phyloP scores from a whole-genome alignment of 2,797 vertebrate genomes.

The Petrocephalus schoutedeni region DNA sequence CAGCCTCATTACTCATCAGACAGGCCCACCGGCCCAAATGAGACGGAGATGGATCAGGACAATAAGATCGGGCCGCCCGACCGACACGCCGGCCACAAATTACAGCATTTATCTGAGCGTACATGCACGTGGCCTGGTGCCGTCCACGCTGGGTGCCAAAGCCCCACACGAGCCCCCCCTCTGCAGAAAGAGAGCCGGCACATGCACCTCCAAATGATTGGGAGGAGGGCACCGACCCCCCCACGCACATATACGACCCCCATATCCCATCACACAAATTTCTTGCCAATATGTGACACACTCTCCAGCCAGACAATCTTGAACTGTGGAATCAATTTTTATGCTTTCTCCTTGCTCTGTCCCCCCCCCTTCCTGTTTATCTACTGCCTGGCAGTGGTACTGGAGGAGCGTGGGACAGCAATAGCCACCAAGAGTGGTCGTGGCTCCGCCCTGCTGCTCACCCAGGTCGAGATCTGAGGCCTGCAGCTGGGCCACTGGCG shows the following conservation, averaged over 20 bases:
- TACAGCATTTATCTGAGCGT: background rate
- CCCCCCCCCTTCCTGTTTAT: background rate
- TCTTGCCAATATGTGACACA: background rate
- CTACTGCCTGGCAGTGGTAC: background rate
- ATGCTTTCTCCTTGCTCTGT: background rate
- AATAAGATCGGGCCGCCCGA: background rate
- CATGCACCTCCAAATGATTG: conserved; percentile 27
- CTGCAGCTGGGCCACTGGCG: conserved; percentile 78
- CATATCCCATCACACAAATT: background rate
- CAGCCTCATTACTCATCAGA: background rate
- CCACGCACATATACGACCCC: no score
- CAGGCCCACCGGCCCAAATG: background rate
- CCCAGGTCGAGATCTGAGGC: conserved; percentile 81
- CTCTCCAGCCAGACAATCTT: background rate
- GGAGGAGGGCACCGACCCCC: conserved; percentile 27
- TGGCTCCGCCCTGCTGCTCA: conserved; percentile 45
- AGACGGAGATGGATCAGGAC: conserved; percentile 20
- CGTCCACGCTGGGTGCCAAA: conserved; percentile 28
- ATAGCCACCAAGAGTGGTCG: background rate
- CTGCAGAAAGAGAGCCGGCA: background rate
- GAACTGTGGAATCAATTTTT: background rate
- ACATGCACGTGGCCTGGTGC: background rate
- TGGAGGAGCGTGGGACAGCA: background rate
- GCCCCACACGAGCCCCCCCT: conserved; percentile 36
- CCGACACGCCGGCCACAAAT: background rate